Percentiles rank a stretch among this genome's conserved stretches.
These are phyloP conservation scores for Amorpha juglandis DNA, from an alignment of 2,888 invertebrate species.

Conservation along the genomic window DNA sequence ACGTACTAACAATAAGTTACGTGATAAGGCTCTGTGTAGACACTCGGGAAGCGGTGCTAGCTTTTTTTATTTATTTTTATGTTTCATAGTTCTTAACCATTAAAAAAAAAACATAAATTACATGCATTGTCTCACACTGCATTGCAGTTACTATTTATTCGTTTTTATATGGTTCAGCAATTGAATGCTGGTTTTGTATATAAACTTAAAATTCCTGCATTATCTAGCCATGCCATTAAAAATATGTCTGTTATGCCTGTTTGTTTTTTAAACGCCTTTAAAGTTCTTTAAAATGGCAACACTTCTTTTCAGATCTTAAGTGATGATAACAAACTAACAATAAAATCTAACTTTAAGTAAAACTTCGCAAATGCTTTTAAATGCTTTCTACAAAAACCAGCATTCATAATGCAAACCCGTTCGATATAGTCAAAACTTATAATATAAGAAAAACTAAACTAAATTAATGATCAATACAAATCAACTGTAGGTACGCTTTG, in stretches of 20 bases:
- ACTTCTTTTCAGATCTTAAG: neutral
- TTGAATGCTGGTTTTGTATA: constrained; percentile 20
- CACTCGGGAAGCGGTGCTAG: constrained; percentile 58
- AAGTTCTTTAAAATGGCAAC: neutral
- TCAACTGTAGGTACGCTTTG: constrained; percentile 15
- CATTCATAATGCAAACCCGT: neutral
- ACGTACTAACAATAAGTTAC: constrained; percentile 68
- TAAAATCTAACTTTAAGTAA: neutral
- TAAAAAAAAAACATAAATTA: constrained; percentile 31
- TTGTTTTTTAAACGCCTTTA: neutral
- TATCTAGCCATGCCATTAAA: neutral
- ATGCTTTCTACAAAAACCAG: constrained; percentile 6
- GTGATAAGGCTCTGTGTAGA: constrained; percentile 62
- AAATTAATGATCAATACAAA: constrained; percentile 1
- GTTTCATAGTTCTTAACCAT: constrained; percentile 6
- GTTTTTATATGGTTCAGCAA: constrained; percentile 17
- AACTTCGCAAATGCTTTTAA: neutral
- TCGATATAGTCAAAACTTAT: constrained; percentile 13
- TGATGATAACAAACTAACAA: neutral
- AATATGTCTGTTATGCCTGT: no score
- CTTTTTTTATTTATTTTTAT: constrained; percentile 35
- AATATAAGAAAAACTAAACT: constrained; percentile 16
- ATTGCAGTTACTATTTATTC: constrained; percentile 55
- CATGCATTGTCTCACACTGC: constrained; percentile 53
- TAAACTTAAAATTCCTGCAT: neutral